A percentile compares a stretch with the other conserved stretches of the same genome.
These are phyloP conservation scores for Hydropsyche betteni DNA, from an alignment of 2,888 invertebrate genomes.

Conservation along the genomic window DNA sequence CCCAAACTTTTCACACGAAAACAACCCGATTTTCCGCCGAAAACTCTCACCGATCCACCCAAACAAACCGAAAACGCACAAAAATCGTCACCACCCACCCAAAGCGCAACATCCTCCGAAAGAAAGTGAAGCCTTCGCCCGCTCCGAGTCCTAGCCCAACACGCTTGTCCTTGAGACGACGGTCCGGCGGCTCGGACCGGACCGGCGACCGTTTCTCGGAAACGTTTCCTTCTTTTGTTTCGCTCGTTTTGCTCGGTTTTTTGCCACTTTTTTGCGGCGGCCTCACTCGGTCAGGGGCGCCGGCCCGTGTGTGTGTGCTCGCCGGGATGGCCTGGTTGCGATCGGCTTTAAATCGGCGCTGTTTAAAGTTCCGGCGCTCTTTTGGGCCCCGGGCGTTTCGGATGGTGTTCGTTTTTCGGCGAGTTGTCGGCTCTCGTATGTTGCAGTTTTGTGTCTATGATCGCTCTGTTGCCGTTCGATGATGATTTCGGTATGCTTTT, in stretches of 20 bases:
- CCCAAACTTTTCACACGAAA: no score
- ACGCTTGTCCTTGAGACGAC: slow-evolving; percentile 30
- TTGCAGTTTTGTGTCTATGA: no score
- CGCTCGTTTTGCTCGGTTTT: slow-evolving; percentile 24
- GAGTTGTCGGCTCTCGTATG: no score
- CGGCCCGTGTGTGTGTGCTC: slow-evolving; percentile 15
- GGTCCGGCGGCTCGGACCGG: slow-evolving; percentile 21
- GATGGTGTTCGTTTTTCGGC: no score
- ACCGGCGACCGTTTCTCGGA: slow-evolving; percentile 46
- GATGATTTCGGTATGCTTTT: no score
- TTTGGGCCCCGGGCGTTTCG: no score
- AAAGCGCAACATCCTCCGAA: not conserved
- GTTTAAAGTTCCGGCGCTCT: no score
- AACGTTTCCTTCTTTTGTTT: slow-evolving; percentile 43
- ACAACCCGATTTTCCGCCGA: no score
- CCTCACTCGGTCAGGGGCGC: slow-evolving; percentile 30
- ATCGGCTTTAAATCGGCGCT: not conserved
- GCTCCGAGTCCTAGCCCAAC: slow-evolving; percentile 38
- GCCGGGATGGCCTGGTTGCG: slow-evolving; percentile 17
- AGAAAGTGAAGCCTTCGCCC: slow-evolving; percentile 21
- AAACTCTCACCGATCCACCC: no score
- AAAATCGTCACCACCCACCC: no score
- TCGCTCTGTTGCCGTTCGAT: no score
- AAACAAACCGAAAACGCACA: no score
- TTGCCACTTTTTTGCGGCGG: slow-evolving; percentile 33